Evolutionary conservation across 2,113 vertebrate species (phyloP).

Genomic region (Alaudala cheleensis): DNA sequence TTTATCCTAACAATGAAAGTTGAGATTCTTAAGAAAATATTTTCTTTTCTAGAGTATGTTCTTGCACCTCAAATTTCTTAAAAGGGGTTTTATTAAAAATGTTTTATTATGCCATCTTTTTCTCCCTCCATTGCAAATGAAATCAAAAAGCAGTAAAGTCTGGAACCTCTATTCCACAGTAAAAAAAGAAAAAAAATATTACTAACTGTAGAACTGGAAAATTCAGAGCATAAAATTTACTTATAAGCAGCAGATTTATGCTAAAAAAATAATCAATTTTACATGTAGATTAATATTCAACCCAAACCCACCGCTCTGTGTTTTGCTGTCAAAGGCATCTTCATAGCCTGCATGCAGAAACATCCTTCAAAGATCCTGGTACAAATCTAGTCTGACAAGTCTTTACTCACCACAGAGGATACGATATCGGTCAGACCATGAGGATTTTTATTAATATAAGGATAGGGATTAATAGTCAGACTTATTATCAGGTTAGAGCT

Average conservation of each 20-base stretch:
- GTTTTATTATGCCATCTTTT: not conserved
- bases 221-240: not conserved
- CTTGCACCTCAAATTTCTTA: not conserved
- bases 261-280: not conserved
- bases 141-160: not conserved
- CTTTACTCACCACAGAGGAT: not conserved
- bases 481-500: not conserved
- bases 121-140: not conserved
- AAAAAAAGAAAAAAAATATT: not conserved
- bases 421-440: not conserved
- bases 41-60: not conserved
- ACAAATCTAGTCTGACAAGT: not conserved
- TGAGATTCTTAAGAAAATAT: not conserved
- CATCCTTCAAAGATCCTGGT: not conserved
- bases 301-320: not conserved
- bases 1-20: not conserved
- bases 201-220: not conserved
- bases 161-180: not conserved
- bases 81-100: not conserved
- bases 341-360: not conserved
- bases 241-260: not conserved
- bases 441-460: not conserved
- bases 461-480: not conserved
- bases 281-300: not conserved
- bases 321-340: not conserved